Evolutionary conservation across 2,888 invertebrate species (phyloP).

Genomic region (Eucera pruinosa): DNA sequence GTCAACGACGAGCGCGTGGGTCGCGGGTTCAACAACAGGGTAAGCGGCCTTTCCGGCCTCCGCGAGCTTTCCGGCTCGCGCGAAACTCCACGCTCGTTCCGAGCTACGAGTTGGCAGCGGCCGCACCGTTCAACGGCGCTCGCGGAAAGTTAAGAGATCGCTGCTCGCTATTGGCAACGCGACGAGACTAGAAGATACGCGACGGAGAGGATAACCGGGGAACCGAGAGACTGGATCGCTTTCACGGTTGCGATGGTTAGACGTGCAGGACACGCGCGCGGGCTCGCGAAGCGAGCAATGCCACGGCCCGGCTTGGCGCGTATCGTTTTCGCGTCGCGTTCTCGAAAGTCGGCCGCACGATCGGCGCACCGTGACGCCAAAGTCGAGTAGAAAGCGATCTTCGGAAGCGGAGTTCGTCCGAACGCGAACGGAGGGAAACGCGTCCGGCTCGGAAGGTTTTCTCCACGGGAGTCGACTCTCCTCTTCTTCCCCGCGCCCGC

Average conservation of each 20-base stretch:
- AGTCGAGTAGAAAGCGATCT: conserved; percentile 47
- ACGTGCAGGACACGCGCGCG: neutral
- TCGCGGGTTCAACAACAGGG: conserved; percentile 94
- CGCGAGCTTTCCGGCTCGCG: too few relatives aligned
- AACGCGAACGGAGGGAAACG: too few relatives aligned
- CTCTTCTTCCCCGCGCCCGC: too few relatives aligned
- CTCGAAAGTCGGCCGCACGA: conserved; percentile 32
- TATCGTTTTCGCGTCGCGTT: conserved; percentile 30
- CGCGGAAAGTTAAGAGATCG: neutral
- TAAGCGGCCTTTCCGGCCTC: conserved; percentile 83
- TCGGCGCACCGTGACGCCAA: conserved; percentile 27
- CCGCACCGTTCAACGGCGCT: too few relatives aligned
- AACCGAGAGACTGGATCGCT: neutral
- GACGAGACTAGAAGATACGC: too few relatives aligned
- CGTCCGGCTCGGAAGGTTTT: too few relatives aligned
- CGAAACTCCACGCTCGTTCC: neutral
- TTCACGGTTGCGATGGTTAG: neutral
- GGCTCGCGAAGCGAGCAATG: neutral
- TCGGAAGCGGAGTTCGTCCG: conserved; percentile 2
- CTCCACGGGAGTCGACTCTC: neutral
- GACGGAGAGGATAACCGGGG: too few relatives aligned
- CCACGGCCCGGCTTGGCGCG: neutral
- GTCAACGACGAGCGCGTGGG: conserved; percentile 94
- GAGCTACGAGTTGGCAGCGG: too few relatives aligned
- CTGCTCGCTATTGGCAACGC: too few relatives aligned